These are phyloP conservation scores for Crepidodera aurea DNA, from an alignment of 2,888 invertebrate species.

Conservation along the genomic window DNA sequence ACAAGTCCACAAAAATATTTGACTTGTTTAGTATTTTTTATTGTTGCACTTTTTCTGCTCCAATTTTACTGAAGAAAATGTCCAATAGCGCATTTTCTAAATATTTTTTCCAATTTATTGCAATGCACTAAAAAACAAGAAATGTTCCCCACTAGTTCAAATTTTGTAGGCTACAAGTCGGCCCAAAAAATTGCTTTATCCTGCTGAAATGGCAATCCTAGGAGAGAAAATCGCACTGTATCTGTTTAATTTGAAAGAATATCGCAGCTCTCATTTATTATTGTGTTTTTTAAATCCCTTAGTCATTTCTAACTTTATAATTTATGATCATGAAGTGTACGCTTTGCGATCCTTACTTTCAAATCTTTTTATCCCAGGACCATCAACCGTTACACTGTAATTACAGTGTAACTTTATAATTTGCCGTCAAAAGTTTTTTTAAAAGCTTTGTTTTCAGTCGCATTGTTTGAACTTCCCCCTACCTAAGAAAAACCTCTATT, in stretches of 20 bases:
- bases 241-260: background rate
- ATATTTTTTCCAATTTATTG: too few species aligned
- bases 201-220: too few species aligned
- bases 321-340: slow-evolving; percentile 16
- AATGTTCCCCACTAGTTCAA: too few species aligned
- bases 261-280: background rate
- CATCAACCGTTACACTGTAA: slow-evolving; percentile 25
- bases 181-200: too few species aligned
- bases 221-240: too few species aligned
- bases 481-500: slow-evolving; percentile 4
- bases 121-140: too few species aligned
- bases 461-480: slow-evolving; percentile 12
- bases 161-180: too few species aligned
- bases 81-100: too few species aligned
- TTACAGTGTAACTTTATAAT: slow-evolving; percentile 28
- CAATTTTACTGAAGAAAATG: too few species aligned
- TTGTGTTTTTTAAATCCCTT: slow-evolving; percentile 10
- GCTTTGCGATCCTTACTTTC: slow-evolving; percentile 7
- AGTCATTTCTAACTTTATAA: slow-evolving; percentile 16
- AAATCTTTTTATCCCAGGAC: slow-evolving; percentile 23
- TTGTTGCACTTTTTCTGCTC: too few species aligned
- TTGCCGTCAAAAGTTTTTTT: slow-evolving; percentile 26
- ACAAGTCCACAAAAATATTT: too few species aligned
- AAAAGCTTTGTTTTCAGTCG: slow-evolving; percentile 17
- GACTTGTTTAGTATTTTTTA: too few species aligned